phyloP scores from a whole-genome alignment of 2,113 vertebrate species.

The Gymnorhina tibicen region DNA sequence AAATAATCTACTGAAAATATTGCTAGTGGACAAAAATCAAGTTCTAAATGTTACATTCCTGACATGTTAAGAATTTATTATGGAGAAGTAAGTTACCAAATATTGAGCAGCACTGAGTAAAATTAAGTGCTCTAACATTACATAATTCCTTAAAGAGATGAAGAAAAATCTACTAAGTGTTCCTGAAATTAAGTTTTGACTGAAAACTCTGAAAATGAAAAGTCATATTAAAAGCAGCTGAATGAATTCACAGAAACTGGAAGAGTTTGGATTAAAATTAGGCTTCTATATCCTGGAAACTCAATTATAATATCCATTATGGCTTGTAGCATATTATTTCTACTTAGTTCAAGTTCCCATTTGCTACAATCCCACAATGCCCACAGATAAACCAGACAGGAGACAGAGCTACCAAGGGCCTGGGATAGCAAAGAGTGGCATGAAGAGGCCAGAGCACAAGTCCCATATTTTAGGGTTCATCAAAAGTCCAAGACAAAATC shows the following conservation, averaged over 20 bases:
- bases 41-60: neutral
- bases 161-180: neutral
- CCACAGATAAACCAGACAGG: neutral
- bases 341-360: neutral
- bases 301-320: neutral
- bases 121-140: neutral
- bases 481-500: neutral
- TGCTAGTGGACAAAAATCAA: neutral
- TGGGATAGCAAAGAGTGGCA: neutral
- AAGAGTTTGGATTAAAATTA: neutral
- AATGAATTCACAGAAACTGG: neutral
- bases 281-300: neutral
- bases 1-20: neutral
- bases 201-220: neutral
- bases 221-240: neutral
- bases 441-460: neutral
- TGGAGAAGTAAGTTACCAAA: neutral
- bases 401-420: fast-evolving
- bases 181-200: neutral
- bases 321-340: neutral
- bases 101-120: neutral
- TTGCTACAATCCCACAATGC: neutral
- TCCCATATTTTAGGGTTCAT: neutral
- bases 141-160: neutral
- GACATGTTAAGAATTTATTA: neutral